These are phyloP conservation scores for Elachura formosa DNA, from an alignment of 2,113 vertebrate genomes.

Conservation along the genomic window DNA sequence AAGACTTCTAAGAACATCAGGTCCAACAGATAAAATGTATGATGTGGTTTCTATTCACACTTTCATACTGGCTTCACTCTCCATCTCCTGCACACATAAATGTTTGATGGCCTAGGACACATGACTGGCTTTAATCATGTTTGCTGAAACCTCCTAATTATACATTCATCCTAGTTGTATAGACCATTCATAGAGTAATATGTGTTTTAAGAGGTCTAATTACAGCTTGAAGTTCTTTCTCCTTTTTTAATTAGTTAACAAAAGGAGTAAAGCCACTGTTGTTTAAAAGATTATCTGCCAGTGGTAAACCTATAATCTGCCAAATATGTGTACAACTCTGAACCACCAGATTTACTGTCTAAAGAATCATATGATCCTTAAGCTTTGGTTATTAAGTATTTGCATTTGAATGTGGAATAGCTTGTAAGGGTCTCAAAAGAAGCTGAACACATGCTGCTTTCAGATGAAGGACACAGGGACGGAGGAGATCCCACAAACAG, in stretches of 20 bases:
- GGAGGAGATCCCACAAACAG: not conserved
- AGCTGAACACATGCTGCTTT: not conserved
- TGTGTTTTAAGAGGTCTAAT: constrained; percentile 20
- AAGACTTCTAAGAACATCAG: not conserved
- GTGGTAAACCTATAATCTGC: constrained; percentile 60
- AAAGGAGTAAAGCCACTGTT: constrained; percentile 42
- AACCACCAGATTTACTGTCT: constrained; percentile 5
- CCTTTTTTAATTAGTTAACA: constrained; percentile 39
- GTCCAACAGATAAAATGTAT: not conserved
- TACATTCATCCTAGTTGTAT: not conserved
- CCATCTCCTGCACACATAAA: not conserved
- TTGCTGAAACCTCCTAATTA: constrained; percentile 23
- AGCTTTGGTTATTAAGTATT: constrained; percentile 12
- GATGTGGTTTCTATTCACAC: not conserved
- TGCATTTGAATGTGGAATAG: not conserved
- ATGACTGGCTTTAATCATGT: constrained; percentile 32
- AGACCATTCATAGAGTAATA: constrained; percentile 7
- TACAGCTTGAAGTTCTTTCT: constrained; percentile 2
- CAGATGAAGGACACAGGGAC: not conserved
- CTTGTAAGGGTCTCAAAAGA: not conserved
- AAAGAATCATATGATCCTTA: constrained; percentile 45
- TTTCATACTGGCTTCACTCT: not conserved
- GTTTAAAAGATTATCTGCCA: constrained; percentile 17
- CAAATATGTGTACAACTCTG: constrained; percentile 34
- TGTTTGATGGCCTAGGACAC: not conserved